Evolutionary conservation across 2,797 vertebrate species (phyloP), one percentile per base, ranked within the genome.

Genomic region (Leuciscus waleckii): DNA sequence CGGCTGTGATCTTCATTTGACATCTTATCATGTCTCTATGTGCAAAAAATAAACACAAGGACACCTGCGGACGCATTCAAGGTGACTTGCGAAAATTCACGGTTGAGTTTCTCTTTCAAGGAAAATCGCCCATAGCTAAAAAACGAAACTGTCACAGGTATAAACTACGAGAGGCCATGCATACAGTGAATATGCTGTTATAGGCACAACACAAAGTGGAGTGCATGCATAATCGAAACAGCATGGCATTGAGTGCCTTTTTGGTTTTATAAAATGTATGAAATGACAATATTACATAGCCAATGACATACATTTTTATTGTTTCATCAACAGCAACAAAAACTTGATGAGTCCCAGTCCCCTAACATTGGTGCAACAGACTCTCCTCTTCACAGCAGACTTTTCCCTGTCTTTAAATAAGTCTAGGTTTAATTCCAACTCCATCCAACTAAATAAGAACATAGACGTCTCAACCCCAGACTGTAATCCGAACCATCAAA

Each of bases 11-110:
- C 23, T 75, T 35, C 2, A 21, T 54, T 75, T 73, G 14, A 5
- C 0, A 3, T 10, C n/a, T 29, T 16, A 5, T 29, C 4, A 26
- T 54, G 19, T 14, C 10, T 9, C 2, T 32, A 29, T 29, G 32
- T 4, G 17, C 2, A 68, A 79, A 56, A 13, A 63, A 61, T 56
- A 78, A 63, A 37, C 23, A 56, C 35, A 81, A 81, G 67, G 67
- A 70, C 35, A 29, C 49, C 3, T 69, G 65, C 13, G 35, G 32
- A 39, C 29, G 4, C 54, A 21, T 70, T 39, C 67, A 41, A 8
- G 49, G 49, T 7, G 21, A 69, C 46, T 13, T 17, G 4, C 43
- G 23, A 19, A 39, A 19, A 13, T n/a, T 29, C 5, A 21, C 14
- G 16, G 41, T 35, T 46, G 11, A 67, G 41, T 39, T 9, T 29